Base-by-base conservation (phyloP, 2,797 vertebrate genomes). In the Peromyscus aztecus region DNA sequence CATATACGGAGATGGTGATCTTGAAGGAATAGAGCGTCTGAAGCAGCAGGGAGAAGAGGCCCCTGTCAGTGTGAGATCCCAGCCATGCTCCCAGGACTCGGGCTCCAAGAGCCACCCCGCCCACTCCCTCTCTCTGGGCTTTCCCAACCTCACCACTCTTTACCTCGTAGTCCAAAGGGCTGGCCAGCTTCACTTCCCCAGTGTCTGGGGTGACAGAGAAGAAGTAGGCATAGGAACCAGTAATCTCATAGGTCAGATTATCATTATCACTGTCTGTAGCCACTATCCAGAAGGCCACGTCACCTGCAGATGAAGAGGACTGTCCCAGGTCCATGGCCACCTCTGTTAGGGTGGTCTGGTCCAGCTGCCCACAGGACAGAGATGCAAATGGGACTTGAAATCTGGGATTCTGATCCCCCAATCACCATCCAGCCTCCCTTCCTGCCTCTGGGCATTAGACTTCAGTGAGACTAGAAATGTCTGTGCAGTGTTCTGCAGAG, bases 111-210 rank as follows among this genome's bases (percentile, higher is more conserved):
- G 11, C 7, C 59, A 0, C 52, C 59, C 12, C 23, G 57, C 49
- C 8, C 1, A 6, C 1, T 1, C 57, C 23, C 13, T 0, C 0
- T 4, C n/a, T 9, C 24, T 1, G n/a, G 34, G 12, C 91, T 24
- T 0, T 24, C 43, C 34, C 55, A 19, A 77, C 43, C 55, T 43
- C 12, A 40, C 43, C 61, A 55, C 27, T n/a, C 73, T 94, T 97
- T 98, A 99, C 99, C 99, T 99, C 99, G 5, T 98, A 98, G 94
- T 99, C 98, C 61, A 99, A 98, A 0, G 0, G 0, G 2, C 0
- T 93, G 0, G 0, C 61, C 87, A 99, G 92, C 0, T 0, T 97
- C 73, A 99, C 99, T 0, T 0, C 0, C 23, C 99, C 99, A 6
- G 97, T 98, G 0, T 0, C 0, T 0, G 0, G 0, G 0, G 71